Percentiles rank a stretch among this genome's conserved stretches.
These are phyloP conservation scores for Indicator indicator DNA, from an alignment of 2,113 vertebrate genomes.

Conservation along the genomic window DNA sequence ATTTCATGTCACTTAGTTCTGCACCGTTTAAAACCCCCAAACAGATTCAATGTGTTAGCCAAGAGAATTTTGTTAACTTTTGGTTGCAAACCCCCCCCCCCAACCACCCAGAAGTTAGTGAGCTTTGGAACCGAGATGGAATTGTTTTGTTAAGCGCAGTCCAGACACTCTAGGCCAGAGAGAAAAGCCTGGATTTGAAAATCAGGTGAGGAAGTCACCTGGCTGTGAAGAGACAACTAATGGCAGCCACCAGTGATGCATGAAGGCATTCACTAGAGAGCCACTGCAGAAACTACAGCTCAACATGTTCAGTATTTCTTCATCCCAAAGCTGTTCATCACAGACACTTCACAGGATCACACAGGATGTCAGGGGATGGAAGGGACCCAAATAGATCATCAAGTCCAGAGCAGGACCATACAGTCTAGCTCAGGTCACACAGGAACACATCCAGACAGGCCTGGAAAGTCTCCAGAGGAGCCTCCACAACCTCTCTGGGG, in stretches of 20 bases:
- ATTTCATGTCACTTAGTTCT: neutral
- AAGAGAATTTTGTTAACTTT: neutral
- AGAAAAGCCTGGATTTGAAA: neutral
- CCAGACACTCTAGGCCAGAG: neutral
- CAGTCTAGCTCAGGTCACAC: too few relatives aligned
- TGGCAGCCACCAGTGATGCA: neutral
- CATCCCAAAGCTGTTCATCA: neutral
- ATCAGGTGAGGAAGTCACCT: neutral
- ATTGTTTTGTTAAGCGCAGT: neutral
- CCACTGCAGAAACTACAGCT: neutral
- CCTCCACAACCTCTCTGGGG: too few relatives aligned
- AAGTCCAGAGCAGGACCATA: too few relatives aligned
- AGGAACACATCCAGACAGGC: too few relatives aligned
- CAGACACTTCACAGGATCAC: too few relatives aligned
- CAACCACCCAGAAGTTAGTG: neutral
- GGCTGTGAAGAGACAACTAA: neutral
- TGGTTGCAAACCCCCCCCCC: neutral
- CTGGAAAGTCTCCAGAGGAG: too few relatives aligned
- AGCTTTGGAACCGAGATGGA: neutral
- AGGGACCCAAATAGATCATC: too few relatives aligned
- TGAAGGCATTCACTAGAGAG: neutral
- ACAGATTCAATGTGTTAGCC: neutral
- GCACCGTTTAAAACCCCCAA: neutral
- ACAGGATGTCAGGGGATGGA: too few relatives aligned
- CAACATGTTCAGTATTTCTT: neutral